A percentile compares a stretch with the other conserved stretches of the same genome.
Evolutionary conservation across 2,113 vertebrate genomes (phyloP).

Genomic region (Phalacrocorax aristotelis): DNA sequence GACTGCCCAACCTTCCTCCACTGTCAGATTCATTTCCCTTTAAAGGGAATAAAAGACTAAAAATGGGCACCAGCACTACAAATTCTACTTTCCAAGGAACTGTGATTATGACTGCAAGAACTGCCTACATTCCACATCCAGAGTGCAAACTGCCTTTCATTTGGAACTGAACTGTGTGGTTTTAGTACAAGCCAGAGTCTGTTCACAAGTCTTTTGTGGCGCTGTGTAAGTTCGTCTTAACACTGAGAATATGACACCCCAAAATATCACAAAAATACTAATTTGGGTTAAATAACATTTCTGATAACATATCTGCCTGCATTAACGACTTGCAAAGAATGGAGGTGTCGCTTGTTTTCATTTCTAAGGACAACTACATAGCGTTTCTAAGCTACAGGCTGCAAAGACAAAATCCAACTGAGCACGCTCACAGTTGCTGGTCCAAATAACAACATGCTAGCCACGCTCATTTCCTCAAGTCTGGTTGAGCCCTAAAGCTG

Average conservation of each 20-base stretch:
- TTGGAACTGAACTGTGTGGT: neutral
- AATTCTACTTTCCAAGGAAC: neutral
- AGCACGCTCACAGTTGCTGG: neutral
- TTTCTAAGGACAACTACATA: neutral
- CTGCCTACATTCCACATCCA: neutral
- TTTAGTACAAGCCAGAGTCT: neutral
- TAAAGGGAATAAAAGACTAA: neutral
- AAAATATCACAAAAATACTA: neutral
- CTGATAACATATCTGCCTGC: neutral
- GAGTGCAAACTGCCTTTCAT: neutral
- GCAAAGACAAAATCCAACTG: neutral
- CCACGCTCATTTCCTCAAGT: neutral
- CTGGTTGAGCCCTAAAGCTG: neutral
- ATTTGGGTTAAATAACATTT: neutral
- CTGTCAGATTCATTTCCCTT: neutral
- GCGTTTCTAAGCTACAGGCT: neutral
- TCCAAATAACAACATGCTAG: neutral
- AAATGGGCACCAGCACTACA: neutral
- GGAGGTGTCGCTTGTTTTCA: neutral
- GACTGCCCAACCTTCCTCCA: neutral
- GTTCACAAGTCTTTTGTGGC: neutral
- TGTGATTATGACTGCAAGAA: neutral
- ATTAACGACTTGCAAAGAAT: neutral
- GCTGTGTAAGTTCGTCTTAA: neutral
- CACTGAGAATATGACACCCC: neutral